These are phyloP conservation scores for Balaeniceps rex DNA, from an alignment of 2,113 vertebrate genomes.

Conservation along the genomic window DNA sequence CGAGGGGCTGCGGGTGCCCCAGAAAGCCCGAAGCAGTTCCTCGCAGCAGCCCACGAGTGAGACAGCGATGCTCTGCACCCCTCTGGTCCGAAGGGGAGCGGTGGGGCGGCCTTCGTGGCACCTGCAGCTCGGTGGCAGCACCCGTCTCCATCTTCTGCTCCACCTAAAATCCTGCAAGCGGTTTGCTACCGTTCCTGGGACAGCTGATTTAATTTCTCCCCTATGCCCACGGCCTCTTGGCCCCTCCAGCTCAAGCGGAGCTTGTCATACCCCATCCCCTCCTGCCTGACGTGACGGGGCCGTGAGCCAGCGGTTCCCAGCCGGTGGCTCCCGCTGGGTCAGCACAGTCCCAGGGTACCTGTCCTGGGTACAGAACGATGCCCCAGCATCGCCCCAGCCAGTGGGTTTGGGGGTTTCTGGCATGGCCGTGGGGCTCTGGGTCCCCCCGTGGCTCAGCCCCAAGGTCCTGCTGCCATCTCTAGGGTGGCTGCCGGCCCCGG, in stretches of 20 bases:
- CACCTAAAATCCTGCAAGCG: neutral
- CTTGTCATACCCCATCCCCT: neutral
- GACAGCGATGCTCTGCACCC: neutral
- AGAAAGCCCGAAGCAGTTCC: neutral
- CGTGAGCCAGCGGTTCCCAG: neutral
- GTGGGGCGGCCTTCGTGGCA: neutral
- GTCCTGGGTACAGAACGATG: neutral
- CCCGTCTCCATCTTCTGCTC: neutral
- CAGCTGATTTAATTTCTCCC: neutral
- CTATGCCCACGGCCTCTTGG: neutral
- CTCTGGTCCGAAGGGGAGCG: fast-evolving
- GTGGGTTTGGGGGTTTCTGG: neutral
- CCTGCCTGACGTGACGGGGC: neutral
- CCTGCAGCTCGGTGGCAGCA: neutral
- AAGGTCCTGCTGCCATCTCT: neutral
- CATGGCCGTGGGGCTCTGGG: neutral
- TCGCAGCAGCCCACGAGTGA: neutral
- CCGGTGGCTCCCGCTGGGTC: neutral
- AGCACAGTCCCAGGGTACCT: no score
- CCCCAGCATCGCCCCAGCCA: neutral
- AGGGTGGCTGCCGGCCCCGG: neutral
- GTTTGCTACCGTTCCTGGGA: neutral
- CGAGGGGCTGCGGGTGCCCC: neutral
- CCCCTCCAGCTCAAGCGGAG: neutral
- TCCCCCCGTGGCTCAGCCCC: neutral